These are phyloP conservation scores for Caranx ignobilis DNA, from an alignment of 2,113 vertebrate species.

Conservation along the genomic window DNA sequence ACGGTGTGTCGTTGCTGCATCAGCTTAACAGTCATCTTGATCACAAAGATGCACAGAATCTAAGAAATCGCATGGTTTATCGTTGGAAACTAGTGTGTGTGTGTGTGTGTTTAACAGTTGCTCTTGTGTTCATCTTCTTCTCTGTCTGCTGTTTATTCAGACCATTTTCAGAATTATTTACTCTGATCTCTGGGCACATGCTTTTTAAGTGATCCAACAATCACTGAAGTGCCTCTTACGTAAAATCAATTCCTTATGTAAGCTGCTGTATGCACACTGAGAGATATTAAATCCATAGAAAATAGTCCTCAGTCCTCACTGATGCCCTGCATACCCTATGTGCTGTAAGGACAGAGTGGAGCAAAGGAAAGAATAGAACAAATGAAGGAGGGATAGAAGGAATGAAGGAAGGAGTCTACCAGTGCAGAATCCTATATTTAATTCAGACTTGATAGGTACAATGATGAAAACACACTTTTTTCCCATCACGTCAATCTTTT, in stretches of 20 bases:
- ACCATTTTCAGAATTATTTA: conserved; percentile 31
- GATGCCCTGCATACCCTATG: neutral
- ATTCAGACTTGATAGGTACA: neutral
- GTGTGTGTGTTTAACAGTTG: too few species aligned
- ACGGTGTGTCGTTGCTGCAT: neutral
- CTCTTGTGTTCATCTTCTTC: neutral
- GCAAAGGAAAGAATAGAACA: neutral
- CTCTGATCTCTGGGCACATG: conserved; percentile 1
- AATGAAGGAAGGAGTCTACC: neutral
- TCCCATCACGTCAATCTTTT: neutral
- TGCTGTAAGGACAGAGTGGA: neutral
- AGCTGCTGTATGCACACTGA: conserved; percentile 6
- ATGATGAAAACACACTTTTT: neutral
- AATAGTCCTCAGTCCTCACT: neutral
- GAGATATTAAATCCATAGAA: conserved; percentile 10
- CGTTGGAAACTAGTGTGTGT: neutral
- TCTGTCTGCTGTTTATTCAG: too few species aligned
- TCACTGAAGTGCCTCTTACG: conserved; percentile 50
- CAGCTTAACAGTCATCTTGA: neutral
- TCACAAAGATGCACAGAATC: neutral
- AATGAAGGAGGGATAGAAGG: neutral
- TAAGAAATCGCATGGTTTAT: neutral
- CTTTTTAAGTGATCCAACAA: conserved; percentile 24
- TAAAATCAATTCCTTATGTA: conserved; percentile 35
- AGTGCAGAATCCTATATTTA: neutral